Evolutionary conservation across 2,113 vertebrate genomes (phyloP), one percentile per base, ranked within the genome.

Genomic region (Engraulis encrasicolus): DNA sequence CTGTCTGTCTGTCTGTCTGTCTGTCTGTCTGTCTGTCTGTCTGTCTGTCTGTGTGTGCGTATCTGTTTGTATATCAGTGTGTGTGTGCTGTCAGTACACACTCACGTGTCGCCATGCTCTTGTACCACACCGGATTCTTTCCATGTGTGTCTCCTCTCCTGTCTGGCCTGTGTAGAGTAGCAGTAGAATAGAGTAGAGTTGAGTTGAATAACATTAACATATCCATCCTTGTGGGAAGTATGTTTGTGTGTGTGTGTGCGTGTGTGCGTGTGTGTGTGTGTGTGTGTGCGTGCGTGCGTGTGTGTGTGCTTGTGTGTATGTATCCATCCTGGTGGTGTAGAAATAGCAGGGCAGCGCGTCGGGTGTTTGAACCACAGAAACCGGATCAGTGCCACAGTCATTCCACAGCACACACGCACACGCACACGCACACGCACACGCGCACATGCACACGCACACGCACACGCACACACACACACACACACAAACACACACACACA

Each of bases 331-430:
- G n/a, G 58, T 11, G 23, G 23, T 66, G 58, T 66, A 23, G 58
- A 66, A 66, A 66, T 66, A 66, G 58, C 58, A 27, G 58, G 58
- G 58, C 58, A 66, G 58, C 58, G 31, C 12, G 58, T 23, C 58
- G 58, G 23, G 58, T 66, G 7, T 66, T 66, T 31, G 58, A 66
- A 66, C 58, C 58, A 12, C 58, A 66, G 58, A 66, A 66, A 66
- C 23, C 58, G n/a, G 58, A 66, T 66, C 58, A 66, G n/a, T 11
- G 11, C n/a, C 58, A 66, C 6, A 31, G 40, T 45, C 2, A 31
- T 27, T 14, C 27, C 17, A 58, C 54, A 19, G 4, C 1, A 20
- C 52, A 19, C 52, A 19, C 52, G 4, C 52, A 1, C 52, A 20
- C 3, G 18, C 52, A 58, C 58, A 61, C 58, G 27, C 23, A 61